A percentile compares a stretch with the other conserved stretches of the same genome.
Evolutionary conservation across 2,797 vertebrate genomes (phyloP).

Genomic region (Clarias platycephalus): DNA sequence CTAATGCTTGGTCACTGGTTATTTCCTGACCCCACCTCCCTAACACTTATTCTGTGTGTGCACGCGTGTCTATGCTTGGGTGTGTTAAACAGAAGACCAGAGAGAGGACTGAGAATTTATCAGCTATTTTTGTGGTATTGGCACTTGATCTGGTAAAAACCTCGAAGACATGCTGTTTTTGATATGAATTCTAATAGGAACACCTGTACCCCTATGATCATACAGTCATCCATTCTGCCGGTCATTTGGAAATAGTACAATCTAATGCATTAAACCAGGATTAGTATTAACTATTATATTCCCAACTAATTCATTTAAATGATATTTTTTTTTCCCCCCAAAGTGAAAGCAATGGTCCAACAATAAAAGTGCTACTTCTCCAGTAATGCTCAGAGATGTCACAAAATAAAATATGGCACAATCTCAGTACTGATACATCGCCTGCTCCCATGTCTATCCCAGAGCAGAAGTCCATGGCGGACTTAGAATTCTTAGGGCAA

Average conservation of each 20-base stretch:
- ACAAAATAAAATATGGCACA: conserved; percentile 24
- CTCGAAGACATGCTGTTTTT: not conserved
- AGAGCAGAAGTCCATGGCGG: conserved; percentile 18
- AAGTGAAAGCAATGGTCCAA: not conserved
- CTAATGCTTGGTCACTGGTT: not conserved
- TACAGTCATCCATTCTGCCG: not conserved
- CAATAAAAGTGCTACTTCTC: not conserved
- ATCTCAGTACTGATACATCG: not conserved
- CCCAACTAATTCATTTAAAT: not conserved
- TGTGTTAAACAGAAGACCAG: not conserved
- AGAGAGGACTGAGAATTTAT: not conserved
- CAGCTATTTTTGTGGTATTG: not conserved
- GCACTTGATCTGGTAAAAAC: not conserved
- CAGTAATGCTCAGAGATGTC: conserved; percentile 1
- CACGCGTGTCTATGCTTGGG: not conserved
- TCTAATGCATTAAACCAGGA: not conserved
- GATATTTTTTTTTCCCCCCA: too few species aligned
- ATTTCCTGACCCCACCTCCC: too few species aligned
- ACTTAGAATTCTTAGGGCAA: conserved; percentile 2
- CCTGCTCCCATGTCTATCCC: not conserved
- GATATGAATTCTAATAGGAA: too few species aligned
- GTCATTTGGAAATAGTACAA: not conserved
- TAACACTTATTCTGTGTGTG: not conserved
- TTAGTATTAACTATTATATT: not conserved
- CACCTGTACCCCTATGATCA: not conserved